Base-by-base conservation (phyloP, 2,797 vertebrate species). In the Coccyzus lansbergi region DNA sequence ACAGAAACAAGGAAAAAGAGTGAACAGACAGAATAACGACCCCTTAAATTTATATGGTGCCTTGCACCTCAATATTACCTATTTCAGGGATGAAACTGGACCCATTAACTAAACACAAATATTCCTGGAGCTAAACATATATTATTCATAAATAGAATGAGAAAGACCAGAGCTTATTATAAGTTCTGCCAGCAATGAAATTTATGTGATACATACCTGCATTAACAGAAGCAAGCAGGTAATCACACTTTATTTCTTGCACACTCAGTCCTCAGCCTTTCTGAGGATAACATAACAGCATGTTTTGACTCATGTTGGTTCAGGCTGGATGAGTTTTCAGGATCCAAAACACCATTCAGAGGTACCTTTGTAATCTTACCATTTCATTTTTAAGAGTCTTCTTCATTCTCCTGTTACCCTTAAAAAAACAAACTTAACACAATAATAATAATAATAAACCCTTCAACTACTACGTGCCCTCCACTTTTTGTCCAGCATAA, bases 111-210 rank as follows among this genome's bases (percentile, higher is more conserved):
- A 94, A 93, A 31, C 7, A 3, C 36, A 87, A 82, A 40, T 87
- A 53, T 20, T 92, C 55, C 58, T 83, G 62, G 31, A 89, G 34
- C 44, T 86, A 80, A 83, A 74, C 42, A 40, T 36, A 7, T 49
- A 17, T 59, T 91, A 17, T 59, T 91, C 36, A 59, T 70, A 88
- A 84, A 69, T 42, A 48, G 38, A 83, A 15, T 68, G 51, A 89
- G 46, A 87, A 91, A 83, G 72, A 91, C 26, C 75, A 84, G 68
- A 68, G 46, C 38, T 82, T 84, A 33, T 92, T 93, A 85, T 87
- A 59, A 85, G 31, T 76, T 91, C 48, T 84, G 49, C 40, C 78
- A 94, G 55, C 6, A 13, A 59, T 94, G 24, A 92, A 86, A 67
- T 88, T 76, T 77, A 68, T 70, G 76, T 48, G 78, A 33, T 82